These are phyloP conservation scores for Darevskia mixta DNA, from an alignment of 2,797 vertebrate species.

Conservation along the genomic window DNA sequence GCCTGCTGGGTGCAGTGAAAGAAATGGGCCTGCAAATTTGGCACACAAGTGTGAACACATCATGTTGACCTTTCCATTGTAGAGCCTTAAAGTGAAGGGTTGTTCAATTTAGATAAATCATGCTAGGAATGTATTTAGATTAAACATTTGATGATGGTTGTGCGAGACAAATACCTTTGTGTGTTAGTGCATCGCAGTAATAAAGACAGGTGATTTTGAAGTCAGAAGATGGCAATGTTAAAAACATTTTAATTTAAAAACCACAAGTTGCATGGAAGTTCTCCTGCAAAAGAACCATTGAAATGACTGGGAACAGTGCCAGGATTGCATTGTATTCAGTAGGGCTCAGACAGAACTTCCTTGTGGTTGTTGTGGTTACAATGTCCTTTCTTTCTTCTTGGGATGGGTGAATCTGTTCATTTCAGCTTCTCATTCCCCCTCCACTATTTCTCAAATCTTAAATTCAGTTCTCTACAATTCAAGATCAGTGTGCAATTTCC, in stretches of 20 bases:
- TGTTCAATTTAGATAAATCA: background rate
- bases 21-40: background rate
- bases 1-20: background rate
- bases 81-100: conserved; percentile 5
- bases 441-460: no score
- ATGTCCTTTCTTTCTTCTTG: background rate
- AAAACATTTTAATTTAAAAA: background rate
- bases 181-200: background rate
- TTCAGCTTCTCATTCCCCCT: no score
- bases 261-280: background rate
- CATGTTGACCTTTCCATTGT: background rate
- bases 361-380: background rate
- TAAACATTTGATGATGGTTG: background rate
- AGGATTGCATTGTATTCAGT: background rate
- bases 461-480: no score
- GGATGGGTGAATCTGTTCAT: no score
- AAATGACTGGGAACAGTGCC: background rate
- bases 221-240: background rate
- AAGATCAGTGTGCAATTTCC: no score
- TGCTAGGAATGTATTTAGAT: background rate
- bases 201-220: background rate
- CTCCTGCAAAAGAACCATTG: background rate
- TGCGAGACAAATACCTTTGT: background rate
- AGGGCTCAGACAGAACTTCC: background rate
- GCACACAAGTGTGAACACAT: background rate